phyloP scores from a whole-genome alignment of 2,797 vertebrate species.

The Schizothorax lantsangensis region DNA sequence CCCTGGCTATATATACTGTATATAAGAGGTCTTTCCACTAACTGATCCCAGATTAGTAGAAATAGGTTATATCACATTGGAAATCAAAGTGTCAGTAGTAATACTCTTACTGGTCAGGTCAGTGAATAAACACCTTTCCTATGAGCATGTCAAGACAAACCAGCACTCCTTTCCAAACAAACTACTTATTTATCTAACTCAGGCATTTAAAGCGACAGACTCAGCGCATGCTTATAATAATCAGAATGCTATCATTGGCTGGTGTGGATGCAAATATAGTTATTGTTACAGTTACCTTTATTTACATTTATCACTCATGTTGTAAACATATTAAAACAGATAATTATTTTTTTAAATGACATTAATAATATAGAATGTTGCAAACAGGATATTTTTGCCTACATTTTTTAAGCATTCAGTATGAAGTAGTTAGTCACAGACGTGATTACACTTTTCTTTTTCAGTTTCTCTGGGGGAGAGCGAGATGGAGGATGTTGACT shows the following conservation, averaged over 20 bases:
- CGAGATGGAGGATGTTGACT: conserved; percentile 40
- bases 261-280: not conserved
- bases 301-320: not conserved
- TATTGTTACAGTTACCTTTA: not conserved
- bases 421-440: not conserved
- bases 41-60: conserved; percentile 50
- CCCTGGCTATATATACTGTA: conserved; percentile 48
- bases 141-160: not conserved
- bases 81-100: conserved; percentile 38
- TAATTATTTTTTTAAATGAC: no score
- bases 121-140: conserved; percentile 13
- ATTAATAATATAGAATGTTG: not conserved
- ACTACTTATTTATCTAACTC: no score
- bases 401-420: not conserved
- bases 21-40: conserved; percentile 33
- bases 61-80: conserved; percentile 29
- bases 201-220: not conserved
- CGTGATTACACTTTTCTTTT: not conserved
- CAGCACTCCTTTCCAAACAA: not conserved
- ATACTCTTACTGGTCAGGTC: not conserved
- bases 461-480: not conserved
- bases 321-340: not conserved
- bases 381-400: not conserved
- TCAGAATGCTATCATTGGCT: not conserved
- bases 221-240: not conserved